Conservation (phyloP, 2,888 invertebrate genomes). For the Megaustenia siamemsis region DNA sequence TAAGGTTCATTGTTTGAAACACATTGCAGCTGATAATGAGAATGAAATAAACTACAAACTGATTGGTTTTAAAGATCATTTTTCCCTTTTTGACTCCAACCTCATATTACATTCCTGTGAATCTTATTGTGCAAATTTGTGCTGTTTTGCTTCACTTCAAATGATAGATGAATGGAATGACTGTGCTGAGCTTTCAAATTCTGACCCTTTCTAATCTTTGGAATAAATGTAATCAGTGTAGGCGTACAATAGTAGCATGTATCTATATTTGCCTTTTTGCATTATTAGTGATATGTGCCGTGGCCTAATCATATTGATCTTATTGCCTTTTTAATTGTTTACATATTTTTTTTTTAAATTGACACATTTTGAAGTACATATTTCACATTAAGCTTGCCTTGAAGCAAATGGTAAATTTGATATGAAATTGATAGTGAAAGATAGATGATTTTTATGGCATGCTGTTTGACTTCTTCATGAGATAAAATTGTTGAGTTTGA, state of each 20-base stretch:
- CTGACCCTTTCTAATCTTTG: too few relatives aligned
- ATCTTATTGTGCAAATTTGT: background rate
- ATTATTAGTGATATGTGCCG: background rate
- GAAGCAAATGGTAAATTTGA: too few relatives aligned
- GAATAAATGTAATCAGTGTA: background rate
- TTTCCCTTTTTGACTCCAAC: background rate
- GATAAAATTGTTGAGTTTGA: too few relatives aligned
- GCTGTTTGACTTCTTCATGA: too few relatives aligned
- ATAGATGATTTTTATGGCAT: too few relatives aligned
- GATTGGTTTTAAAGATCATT: background rate
- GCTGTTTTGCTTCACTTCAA: background rate
- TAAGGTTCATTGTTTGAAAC: background rate
- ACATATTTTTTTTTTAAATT: background rate
- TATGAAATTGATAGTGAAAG: too few relatives aligned
- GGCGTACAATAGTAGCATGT: background rate
- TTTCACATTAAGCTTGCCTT: background rate
- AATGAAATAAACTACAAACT: background rate
- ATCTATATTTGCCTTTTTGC: constrained; percentile 16
- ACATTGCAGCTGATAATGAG: background rate
- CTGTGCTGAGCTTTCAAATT: background rate
- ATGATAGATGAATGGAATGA: background rate
- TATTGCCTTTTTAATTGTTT: background rate
- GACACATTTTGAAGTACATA: background rate
- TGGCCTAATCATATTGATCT: background rate
- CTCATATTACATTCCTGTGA: constrained; percentile 5